A percentile compares a stretch with the other conserved stretches of the same genome.
phyloP scores from a whole-genome alignment of 2,888 invertebrate species.

The Antitype chi region DNA sequence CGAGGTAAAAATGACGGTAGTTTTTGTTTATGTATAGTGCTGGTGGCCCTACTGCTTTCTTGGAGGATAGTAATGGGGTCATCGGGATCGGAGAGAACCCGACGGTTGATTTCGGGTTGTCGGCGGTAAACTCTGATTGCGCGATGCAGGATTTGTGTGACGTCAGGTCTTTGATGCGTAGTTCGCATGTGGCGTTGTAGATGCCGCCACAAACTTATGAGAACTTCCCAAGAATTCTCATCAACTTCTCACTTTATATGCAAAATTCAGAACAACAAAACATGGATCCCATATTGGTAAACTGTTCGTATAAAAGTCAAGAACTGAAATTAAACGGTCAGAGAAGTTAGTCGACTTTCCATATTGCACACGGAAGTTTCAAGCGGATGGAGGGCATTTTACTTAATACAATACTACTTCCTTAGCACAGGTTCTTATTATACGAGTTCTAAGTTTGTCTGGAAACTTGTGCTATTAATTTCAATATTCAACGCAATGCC shows the following conservation, averaged over 20 bases:
- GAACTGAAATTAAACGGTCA: constrained; percentile 70
- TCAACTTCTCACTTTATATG: constrained; percentile 27
- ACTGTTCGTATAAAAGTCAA: constrained; percentile 62
- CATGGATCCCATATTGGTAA: constrained; percentile 39
- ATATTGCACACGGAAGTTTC: constrained; percentile 72
- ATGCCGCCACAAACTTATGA: neutral
- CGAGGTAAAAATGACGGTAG: too few species aligned
- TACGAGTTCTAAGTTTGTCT: constrained; percentile 81
- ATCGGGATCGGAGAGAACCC: too few species aligned
- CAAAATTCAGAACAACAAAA: constrained; percentile 41
- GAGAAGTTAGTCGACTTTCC: constrained; percentile 62
- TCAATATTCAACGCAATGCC: constrained; percentile 82
- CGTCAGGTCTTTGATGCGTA: too few species aligned
- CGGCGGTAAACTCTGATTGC: too few species aligned
- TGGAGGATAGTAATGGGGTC: too few species aligned
- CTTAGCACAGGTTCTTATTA: constrained; percentile 79
- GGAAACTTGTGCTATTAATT: constrained; percentile 83
- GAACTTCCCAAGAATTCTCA: constrained; percentile 28
- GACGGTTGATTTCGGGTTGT: too few species aligned
- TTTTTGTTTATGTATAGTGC: too few species aligned
- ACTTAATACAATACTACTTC: constrained; percentile 80
- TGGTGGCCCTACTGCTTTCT: too few species aligned
- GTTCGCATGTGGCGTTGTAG: too few species aligned
- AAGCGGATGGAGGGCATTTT: constrained; percentile 72
- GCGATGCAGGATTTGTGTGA: too few species aligned